Conservation (phyloP, 2,797 vertebrate genomes). For the Tapirus indicus region DNA sequence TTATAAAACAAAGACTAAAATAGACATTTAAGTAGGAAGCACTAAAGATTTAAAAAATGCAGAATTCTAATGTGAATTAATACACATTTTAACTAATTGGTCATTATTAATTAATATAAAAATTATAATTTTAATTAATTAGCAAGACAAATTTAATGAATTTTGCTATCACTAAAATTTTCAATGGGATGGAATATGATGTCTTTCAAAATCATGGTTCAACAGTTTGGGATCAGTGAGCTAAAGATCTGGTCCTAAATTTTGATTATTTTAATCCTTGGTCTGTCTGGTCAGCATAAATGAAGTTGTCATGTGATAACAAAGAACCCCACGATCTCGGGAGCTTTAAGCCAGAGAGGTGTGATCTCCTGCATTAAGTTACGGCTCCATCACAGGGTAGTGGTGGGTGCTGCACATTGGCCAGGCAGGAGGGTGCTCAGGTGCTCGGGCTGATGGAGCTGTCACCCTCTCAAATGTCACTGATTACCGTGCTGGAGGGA, state of each 20-base stretch:
- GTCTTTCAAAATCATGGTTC: not conserved
- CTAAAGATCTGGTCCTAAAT: not conserved
- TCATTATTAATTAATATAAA: not conserved
- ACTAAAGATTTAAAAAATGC: not conserved
- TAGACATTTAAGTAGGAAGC: not conserved
- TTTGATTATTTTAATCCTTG: not conserved
- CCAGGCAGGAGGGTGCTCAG: not conserved
- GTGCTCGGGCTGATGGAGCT: not conserved
- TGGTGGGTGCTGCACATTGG: not conserved
- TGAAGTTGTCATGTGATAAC: not conserved
- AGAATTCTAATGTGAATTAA: not conserved
- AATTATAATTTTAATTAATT: not conserved
- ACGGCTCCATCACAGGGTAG: fast-evolving
- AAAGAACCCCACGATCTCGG: not conserved
- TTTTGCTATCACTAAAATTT: not conserved
- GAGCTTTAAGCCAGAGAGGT: not conserved
- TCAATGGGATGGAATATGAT: not conserved
- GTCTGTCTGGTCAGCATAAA: not conserved
- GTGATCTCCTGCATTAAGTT: not conserved
- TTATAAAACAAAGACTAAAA: not conserved
- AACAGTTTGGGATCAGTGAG: not conserved
- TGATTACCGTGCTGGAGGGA: fast-evolving
- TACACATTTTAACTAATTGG: not conserved
- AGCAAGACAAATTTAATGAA: no score
- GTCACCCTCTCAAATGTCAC: not conserved